Percentiles rank a stretch among this genome's conserved stretches.
These are phyloP conservation scores for Colinus virginianus DNA, from an alignment of 2,113 vertebrate genomes.

Conservation along the genomic window DNA sequence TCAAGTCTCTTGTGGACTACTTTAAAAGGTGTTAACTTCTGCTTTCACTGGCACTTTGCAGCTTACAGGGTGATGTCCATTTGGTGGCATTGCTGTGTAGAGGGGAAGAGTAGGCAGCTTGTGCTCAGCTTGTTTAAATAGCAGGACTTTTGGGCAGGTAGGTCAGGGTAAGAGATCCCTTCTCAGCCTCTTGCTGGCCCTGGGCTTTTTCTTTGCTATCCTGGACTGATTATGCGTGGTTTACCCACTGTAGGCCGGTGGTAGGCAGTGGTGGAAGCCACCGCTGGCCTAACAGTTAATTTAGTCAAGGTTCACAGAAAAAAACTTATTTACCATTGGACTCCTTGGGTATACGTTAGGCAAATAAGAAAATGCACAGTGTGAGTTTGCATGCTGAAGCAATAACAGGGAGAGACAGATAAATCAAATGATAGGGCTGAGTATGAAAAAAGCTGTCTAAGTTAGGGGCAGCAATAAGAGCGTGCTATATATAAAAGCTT, in stretches of 20 bases:
- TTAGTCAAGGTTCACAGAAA: background rate
- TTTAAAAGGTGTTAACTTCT: background rate
- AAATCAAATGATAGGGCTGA: background rate
- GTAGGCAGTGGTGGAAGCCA: background rate
- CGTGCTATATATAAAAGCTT: conserved; percentile 39
- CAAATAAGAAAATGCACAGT: background rate
- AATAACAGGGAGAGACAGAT: background rate
- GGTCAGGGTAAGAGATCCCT: background rate
- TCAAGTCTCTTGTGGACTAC: background rate
- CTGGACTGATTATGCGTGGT: background rate
- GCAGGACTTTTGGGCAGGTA: background rate
- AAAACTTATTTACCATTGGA: background rate
- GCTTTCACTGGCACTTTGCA: background rate
- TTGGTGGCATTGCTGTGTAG: background rate
- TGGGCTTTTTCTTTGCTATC: background rate
- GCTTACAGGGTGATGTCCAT: background rate
- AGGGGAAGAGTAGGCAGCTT: background rate
- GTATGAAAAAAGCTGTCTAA: background rate
- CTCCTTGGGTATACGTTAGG: background rate
- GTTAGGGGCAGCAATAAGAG: background rate
- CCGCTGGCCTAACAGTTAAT: background rate
- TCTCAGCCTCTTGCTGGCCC: background rate
- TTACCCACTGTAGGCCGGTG: background rate
- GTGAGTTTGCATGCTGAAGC: background rate
- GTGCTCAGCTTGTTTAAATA: background rate